Conservation (phyloP, 2,113 vertebrate species). For the Mus musculus region GRCm39 chr19:4727501-4728000, state of each 20-base stretch:
- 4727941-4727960: neutral
- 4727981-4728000: neutral
- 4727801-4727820: neutral
- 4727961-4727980: neutral
- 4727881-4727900: neutral
- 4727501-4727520: neutral
- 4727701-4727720: neutral
- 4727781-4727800: neutral
- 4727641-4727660: neutral
- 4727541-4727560: neutral
- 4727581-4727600: neutral
- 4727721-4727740: neutral
- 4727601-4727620: neutral
- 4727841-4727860: neutral
- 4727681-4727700: neutral
- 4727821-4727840: neutral
- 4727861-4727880: neutral
- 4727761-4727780: too few relatives aligned
- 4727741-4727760: neutral
- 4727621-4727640: neutral
- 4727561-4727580: neutral
- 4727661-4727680: neutral
- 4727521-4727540: neutral
- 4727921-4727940: neutral
- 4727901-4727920: neutral